Evolutionary conservation across 2,113 vertebrate genomes (phyloP).

Genomic region (Todiramphus saurophagus): DNA sequence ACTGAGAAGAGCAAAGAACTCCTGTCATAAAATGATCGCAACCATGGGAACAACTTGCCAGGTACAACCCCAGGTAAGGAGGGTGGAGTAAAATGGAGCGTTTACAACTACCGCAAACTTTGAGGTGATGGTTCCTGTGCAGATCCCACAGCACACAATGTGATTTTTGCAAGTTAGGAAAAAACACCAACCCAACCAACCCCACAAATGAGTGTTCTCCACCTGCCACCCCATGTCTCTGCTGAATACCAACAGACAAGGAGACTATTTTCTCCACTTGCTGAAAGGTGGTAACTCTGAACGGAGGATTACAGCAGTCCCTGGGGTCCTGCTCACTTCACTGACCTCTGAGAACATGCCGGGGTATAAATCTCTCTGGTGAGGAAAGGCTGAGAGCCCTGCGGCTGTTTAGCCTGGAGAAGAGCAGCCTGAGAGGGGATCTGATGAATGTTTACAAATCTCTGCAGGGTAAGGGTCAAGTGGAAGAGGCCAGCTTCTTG

Average conservation of each 20-base stretch:
- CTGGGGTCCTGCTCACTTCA: not conserved
- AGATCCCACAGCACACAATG: fast-evolving
- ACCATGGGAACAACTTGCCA: not conserved
- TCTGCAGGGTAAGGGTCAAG: too few relatives aligned
- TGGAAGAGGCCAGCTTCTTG: too few relatives aligned
- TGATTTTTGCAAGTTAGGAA: not conserved
- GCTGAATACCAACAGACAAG: not conserved
- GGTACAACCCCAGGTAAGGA: fast-evolving
- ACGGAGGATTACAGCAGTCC: fast-evolving
- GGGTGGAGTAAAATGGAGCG: fast-evolving
- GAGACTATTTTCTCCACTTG: not conserved
- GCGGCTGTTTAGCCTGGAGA: too few relatives aligned
- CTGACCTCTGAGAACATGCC: not conserved
- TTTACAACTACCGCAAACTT: fast-evolving
- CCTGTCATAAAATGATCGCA: too few relatives aligned
- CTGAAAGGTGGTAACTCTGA: fast-evolving
- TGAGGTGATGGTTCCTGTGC: not conserved
- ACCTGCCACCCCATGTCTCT: not conserved
- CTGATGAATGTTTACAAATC: too few relatives aligned
- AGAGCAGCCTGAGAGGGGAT: too few relatives aligned
- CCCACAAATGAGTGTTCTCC: not conserved
- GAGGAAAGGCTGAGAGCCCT: too few relatives aligned
- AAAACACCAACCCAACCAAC: not conserved
- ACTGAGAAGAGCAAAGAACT: not conserved
- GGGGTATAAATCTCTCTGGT: too few relatives aligned